Base-by-base conservation (phyloP, 2,797 vertebrate genomes). In the Luscinia luscinia region DNA sequence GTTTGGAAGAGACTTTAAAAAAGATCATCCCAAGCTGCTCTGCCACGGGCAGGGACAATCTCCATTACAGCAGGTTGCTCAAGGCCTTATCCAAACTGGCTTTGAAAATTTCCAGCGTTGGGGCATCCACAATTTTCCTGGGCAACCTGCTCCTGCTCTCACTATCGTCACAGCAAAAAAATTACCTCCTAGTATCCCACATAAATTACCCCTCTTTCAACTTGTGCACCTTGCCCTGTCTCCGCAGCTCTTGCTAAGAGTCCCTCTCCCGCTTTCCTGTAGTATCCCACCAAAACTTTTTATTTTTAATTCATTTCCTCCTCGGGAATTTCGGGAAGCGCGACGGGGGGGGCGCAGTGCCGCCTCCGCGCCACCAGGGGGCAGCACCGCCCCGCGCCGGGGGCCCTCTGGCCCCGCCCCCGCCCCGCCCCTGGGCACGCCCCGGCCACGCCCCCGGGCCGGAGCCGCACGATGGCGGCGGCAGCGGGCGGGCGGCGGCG, bases 381-480 rank as follows among this genome's bases (percentile, higher is more conserved):
- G 64, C 87, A 26, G 78, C 78, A 63, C 36, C 36, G 2, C 15
- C 41, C 1, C 87, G 64, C 59, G 19, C 30, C 28, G 32, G 24
- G 21, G 21, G 2, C 2, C 20, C 14, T 3, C 4, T 66, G 52
- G 16, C 57, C 49, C 19, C 89, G 21, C 51, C 51, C 28, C 11
- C 28, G 17, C 2, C 68, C 9, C 46, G 59, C 89, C 84, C 77
- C 5, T 3, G 15, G 19, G 9, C 57, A 36, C 68, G 74, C 62
- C 79, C 79, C 49, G 59, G 49, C 11, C 45, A 73, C 91, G 82
- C 82, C 87, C 91, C 91, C 83, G 75, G 57, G 38, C 57, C 41
- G 40, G 69, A 93, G 91, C 91, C 91, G 91, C 86, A 55, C 91
- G 81, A 85, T 93, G 91, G 91, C 85, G 90, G 90, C 80, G 43